Conservation (phyloP, 1,140 invertebrate genomes). For the Brachionus koreanus region DNA sequence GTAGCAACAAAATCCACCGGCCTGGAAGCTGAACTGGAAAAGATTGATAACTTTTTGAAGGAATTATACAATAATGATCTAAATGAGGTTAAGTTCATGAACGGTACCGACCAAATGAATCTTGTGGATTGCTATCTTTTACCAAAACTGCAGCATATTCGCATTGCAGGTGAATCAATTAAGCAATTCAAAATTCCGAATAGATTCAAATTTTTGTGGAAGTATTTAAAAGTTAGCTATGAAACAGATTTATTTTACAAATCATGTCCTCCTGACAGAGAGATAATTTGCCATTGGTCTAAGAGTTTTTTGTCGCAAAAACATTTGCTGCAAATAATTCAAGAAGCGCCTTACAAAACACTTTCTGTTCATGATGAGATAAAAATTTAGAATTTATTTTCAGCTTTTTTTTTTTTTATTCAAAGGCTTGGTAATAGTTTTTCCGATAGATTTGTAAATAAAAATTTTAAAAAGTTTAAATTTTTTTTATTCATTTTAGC, state of each 20-base stretch:
- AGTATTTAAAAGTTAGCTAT: constrained; percentile 65
- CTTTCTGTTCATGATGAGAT: constrained; percentile 7
- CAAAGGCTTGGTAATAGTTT: not conserved
- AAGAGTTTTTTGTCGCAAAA: constrained; percentile 2
- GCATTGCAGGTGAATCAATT: constrained; percentile 62
- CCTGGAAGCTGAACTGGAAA: constrained; percentile 58
- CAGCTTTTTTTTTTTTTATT: not conserved
- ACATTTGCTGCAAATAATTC: constrained; percentile 36
- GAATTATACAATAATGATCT: constrained; percentile 19
- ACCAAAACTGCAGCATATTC: constrained; percentile 64
- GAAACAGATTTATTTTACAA: constrained; percentile 62
- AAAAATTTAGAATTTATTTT: not conserved
- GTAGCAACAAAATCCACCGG: constrained; percentile 59
- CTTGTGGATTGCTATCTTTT: constrained; percentile 63
- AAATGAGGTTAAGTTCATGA: constrained; percentile 56
- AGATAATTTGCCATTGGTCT: constrained; percentile 64
- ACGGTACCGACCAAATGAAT: constrained; percentile 57
- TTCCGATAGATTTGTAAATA: constrained; percentile 10
- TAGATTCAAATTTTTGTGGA: constrained; percentile 62
- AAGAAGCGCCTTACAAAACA: constrained; percentile 26
- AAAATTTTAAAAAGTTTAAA: not conserved
- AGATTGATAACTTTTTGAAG: constrained; percentile 59
- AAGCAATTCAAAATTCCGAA: constrained; percentile 64
- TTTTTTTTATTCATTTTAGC: not conserved
- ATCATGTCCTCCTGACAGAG: constrained; percentile 66